A percentile compares a stretch with the other conserved stretches of the same genome.
Evolutionary conservation across 2,797 vertebrate genomes (phyloP).

Genomic region (Enteromius afrohamiltoni): DNA sequence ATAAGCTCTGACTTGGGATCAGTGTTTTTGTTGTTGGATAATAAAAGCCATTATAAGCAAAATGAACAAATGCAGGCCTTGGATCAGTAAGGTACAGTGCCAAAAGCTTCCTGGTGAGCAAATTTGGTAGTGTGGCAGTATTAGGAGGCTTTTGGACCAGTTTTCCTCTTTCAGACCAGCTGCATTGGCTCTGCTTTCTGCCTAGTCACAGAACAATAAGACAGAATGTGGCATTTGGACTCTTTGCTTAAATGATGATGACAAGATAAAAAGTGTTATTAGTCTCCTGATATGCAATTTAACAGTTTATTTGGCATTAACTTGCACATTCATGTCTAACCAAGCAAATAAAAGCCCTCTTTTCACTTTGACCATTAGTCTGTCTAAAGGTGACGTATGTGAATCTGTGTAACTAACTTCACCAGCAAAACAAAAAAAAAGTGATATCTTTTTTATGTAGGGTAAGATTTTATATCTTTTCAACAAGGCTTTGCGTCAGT

Average conservation of each 20-base stretch:
- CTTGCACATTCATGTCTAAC: conserved; percentile 4
- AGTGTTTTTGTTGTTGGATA: conserved; percentile 10
- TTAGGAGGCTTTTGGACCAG: conserved; percentile 20
- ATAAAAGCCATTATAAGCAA: conserved; percentile 1
- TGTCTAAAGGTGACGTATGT: neutral
- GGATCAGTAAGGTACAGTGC: conserved; percentile 14
- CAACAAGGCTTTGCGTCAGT: conserved; percentile 4
- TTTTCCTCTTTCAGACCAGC: conserved; percentile 33
- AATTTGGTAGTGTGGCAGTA: neutral
- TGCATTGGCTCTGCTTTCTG: conserved; percentile 35
- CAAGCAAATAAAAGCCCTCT: conserved; percentile 1
- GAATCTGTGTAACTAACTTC: neutral
- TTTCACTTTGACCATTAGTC: neutral
- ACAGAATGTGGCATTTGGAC: neutral
- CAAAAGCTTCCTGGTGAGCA: conserved; percentile 21
- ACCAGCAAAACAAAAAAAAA: neutral
- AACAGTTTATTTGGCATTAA: neutral
- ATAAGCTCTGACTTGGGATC: conserved; percentile 12
- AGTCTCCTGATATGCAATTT: conserved; percentile 22
- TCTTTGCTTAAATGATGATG: conserved; percentile 5
- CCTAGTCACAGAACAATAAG: conserved; percentile 17
- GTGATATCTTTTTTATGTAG: neutral
- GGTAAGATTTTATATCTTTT: neutral
- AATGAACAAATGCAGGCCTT: neutral
- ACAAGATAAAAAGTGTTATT: conserved; percentile 37